These are phyloP conservation scores for Aphis craccivora DNA, from an alignment of 1,140 invertebrate genomes.

Conservation along the genomic window DNA sequence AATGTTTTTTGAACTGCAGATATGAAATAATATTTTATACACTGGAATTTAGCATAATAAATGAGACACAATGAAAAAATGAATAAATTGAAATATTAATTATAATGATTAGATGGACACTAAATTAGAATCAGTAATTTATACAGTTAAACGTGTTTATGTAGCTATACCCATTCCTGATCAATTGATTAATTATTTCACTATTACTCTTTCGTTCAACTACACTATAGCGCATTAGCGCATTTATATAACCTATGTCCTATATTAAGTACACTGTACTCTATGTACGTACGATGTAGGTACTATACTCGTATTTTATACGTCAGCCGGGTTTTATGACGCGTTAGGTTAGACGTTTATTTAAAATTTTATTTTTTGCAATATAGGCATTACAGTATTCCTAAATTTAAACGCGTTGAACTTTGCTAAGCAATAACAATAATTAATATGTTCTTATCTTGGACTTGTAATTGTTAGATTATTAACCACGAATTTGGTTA, in stretches of 20 bases:
- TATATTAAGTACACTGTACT: background rate
- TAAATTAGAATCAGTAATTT: no score
- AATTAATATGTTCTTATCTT: background rate
- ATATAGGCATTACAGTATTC: background rate
- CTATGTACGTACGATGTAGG: background rate
- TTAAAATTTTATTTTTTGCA: background rate
- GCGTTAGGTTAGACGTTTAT: background rate
- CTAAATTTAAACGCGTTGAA: background rate
- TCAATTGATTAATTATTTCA: background rate
- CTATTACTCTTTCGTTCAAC: background rate
- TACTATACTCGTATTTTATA: background rate
- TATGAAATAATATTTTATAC: no score
- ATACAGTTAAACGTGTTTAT: background rate
- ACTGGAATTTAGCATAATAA: no score
- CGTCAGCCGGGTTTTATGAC: background rate
- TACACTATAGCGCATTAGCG: background rate
- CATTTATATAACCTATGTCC: background rate
- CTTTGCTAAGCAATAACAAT: background rate
- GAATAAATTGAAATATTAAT: background rate
- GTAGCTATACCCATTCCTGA: background rate
- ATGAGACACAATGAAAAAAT: background rate
- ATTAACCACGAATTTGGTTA: background rate
- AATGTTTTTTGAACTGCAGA: no score
- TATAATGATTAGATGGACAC: no score
- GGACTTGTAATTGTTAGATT: background rate